Evolutionary conservation across 2,888 invertebrate genomes (phyloP).

Genomic region (Dysmachus trigonus): DNA sequence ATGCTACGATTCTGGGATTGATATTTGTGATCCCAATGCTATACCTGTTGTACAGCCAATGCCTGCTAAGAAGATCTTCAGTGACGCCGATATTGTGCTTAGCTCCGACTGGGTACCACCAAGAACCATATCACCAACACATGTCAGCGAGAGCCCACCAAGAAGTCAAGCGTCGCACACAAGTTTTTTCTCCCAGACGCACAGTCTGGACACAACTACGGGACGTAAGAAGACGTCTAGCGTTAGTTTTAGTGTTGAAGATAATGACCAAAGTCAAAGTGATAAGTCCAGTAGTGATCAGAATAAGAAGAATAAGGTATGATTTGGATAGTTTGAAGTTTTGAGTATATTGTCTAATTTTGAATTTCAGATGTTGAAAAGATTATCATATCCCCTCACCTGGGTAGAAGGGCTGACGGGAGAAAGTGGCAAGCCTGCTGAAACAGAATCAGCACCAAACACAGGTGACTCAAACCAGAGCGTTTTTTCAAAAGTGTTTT

Average conservation of each 20-base stretch:
- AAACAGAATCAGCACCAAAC: conserved; percentile 63
- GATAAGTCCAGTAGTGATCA: conserved; percentile 43
- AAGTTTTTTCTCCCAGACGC: conserved; percentile 53
- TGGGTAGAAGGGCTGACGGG: conserved; percentile 91
- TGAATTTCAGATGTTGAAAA: conserved; percentile 80
- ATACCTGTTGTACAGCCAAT: conserved; percentile 73
- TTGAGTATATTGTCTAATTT: not conserved
- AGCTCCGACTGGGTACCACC: conserved; percentile 90
- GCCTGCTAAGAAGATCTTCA: conserved; percentile 71
- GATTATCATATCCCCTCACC: conserved; percentile 88
- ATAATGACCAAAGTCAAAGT: conserved; percentile 57
- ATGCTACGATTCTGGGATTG: conserved; percentile 90
- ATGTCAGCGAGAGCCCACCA: conserved; percentile 69
- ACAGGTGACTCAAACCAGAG: conserved; percentile 72
- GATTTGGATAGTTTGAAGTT: not conserved
- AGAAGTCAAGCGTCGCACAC: conserved; percentile 53
- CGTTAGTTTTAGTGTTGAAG: conserved; percentile 76
- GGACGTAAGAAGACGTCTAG: conserved; percentile 75
- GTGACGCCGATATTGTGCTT: conserved; percentile 87
- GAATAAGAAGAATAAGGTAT: conserved; percentile 49
- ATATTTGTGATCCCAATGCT: conserved; percentile 73
- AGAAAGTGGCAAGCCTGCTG: conserved; percentile 69
- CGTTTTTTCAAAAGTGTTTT: conserved; percentile 91
- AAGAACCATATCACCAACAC: conserved; percentile 78
- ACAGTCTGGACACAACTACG: conserved; percentile 58